Evolutionary conservation across 2,888 invertebrate genomes (phyloP), one percentile per base, ranked within the genome.

Genomic region (Chalcis sispes): DNA sequence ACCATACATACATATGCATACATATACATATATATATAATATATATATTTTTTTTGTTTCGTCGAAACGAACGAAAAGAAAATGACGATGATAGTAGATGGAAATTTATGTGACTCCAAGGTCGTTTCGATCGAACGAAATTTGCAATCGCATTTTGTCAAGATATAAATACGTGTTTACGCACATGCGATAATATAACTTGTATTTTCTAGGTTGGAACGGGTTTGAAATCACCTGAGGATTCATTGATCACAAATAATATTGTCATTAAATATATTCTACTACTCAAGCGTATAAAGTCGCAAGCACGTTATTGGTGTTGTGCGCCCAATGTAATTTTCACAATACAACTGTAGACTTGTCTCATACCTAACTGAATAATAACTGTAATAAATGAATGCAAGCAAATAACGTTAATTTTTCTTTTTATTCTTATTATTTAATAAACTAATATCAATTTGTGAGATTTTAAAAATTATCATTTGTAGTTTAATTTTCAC

Each of bases 371-470:
- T 82, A 83, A 83, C 80, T 84, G 83, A 82, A 81, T 80, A 81
- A 83, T 82, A 83, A 81, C 80, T 85, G 83, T 85, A 87, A 85
- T 86, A 86, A 87, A 85, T 79, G 75, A 82, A 79, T 80, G 73
- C 79, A 79, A 80, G 71, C 58, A 77, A 79, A 77, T 27, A 69
- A 13, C n/a, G 23, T 27, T 42, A 58, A 13, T 56, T 1, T 40
- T 32, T 36, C 5, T 62, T 32, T 23, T 40, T 23, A 56, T 71
- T 40, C n/a, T n/a, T n/a, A n/a, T n/a, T n/a, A n/a, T n/a, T n/a
- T n/a, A n/a, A n/a, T n/a, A n/a, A n/a, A n/a, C n/a, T n/a, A n/a
- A n/a, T n/a, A n/a, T n/a, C n/a, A n/a, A n/a, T n/a, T n/a, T n/a
- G n/a, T n/a, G n/a, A n/a, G n/a, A n/a, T 66, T 67, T 23, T 5